These are phyloP conservation scores for Cepaea nemoralis DNA, from an alignment of 1,140 invertebrate species.

Conservation along the genomic window DNA sequence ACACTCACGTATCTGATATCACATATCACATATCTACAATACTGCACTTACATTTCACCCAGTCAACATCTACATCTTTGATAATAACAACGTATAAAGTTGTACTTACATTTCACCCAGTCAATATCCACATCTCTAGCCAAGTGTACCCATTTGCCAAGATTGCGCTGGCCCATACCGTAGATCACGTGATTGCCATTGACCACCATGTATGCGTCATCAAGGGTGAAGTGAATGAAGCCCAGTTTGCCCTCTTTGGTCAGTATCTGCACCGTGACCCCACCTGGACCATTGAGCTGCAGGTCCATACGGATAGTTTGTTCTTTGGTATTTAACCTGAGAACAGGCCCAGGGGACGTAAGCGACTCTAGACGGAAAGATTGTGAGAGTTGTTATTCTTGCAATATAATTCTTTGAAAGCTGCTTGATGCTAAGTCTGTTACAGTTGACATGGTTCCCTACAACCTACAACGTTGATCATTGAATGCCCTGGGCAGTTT, in stretches of 20 bases:
- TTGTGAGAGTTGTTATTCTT: too few relatives aligned
- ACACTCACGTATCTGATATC: too few relatives aligned
- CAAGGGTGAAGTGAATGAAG: slow-evolving; percentile 22
- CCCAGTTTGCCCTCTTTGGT: not conserved
- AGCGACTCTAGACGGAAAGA: not conserved
- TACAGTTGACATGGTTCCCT: too few relatives aligned
- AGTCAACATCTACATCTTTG: too few relatives aligned
- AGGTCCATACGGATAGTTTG: slow-evolving; percentile 13
- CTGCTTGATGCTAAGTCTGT: too few relatives aligned
- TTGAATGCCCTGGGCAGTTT: too few relatives aligned
- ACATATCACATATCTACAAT: too few relatives aligned
- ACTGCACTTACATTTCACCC: slow-evolving; percentile 80
- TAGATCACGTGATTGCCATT: slow-evolving; percentile 85
- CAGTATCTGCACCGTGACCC: slow-evolving; percentile 7
- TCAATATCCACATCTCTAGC: slow-evolving; percentile 92
- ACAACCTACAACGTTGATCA: too few relatives aligned
- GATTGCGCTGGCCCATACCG: slow-evolving; percentile 80
- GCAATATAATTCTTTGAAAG: too few relatives aligned
- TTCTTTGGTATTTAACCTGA: not conserved
- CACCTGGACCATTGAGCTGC: slow-evolving; percentile 21
- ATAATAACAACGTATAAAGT: too few relatives aligned
- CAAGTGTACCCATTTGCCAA: slow-evolving; percentile 82
- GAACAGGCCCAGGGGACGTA: not conserved
- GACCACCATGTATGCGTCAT: slow-evolving; percentile 50
- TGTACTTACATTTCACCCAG: slow-evolving; percentile 83